Percentiles rank a stretch among this genome's conserved stretches.
These are phyloP conservation scores for Redunca redunca DNA, from an alignment of 2,113 vertebrate genomes.

Conservation along the genomic window DNA sequence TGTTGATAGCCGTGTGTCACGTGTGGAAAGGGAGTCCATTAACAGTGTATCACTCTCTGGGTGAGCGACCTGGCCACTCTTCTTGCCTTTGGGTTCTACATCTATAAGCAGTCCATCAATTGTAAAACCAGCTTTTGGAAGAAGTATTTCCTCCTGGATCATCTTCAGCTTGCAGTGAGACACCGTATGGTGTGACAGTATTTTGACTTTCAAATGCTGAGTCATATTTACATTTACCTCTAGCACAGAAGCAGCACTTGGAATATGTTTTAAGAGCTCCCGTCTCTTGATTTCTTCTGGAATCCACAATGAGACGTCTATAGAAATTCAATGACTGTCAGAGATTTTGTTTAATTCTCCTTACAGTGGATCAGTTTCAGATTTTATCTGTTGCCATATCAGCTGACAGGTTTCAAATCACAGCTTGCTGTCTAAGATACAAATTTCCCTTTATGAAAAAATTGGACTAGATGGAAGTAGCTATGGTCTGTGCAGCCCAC, in stretches of 20 bases:
- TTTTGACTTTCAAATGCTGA: constrained; percentile 86
- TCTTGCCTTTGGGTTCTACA: constrained; percentile 77
- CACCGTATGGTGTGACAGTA: constrained; percentile 84
- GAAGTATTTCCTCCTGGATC: constrained; percentile 85
- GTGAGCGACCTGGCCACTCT: constrained; percentile 65
- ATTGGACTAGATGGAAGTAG: not conserved
- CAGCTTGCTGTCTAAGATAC: constrained; percentile 67
- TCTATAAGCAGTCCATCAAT: constrained; percentile 80
- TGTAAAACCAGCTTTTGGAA: constrained; percentile 86
- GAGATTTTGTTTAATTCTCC: constrained; percentile 88
- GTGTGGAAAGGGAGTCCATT: constrained; percentile 78
- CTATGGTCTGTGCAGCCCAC: not conserved
- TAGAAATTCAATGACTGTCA: constrained; percentile 85
- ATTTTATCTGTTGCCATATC: constrained; percentile 86
- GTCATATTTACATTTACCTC: constrained; percentile 92
- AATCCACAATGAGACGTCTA: constrained; percentile 79
- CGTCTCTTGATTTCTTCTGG: constrained; percentile 77
- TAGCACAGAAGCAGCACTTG: constrained; percentile 87
- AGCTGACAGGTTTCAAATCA: constrained; percentile 83
- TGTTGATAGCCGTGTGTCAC: constrained; percentile 58
- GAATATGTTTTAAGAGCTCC: constrained; percentile 89
- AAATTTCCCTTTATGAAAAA: constrained; percentile 72
- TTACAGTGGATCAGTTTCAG: constrained; percentile 85
- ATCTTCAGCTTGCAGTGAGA: constrained; percentile 88
- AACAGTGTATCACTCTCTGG: constrained; percentile 81